These are phyloP conservation scores for Platichthys stellatus DNA, from an alignment of 2,113 vertebrate species.

Conservation along the genomic window DNA sequence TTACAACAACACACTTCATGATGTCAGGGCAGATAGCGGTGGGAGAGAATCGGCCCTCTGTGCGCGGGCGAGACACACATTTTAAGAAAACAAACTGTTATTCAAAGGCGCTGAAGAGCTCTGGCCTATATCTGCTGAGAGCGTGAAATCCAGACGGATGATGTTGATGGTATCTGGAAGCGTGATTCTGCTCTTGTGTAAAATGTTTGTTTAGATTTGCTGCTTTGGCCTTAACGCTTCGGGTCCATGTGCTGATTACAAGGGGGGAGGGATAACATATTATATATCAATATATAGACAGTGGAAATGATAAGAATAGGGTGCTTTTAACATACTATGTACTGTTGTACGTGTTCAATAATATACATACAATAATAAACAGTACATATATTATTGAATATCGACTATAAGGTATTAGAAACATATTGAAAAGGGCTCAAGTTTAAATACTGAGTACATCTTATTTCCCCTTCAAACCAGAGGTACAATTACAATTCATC, in stretches of 20 bases:
- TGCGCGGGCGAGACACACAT: constrained; percentile 80
- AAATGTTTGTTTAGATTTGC: constrained; percentile 71
- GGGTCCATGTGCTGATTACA: constrained; percentile 23
- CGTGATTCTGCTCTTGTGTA: constrained; percentile 49
- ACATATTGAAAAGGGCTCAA: not conserved
- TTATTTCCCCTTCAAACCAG: not conserved
- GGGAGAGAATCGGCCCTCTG: constrained; percentile 84
- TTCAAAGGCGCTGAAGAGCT: constrained; percentile 86
- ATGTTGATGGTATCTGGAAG: constrained; percentile 71
- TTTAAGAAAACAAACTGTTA: constrained; percentile 95
- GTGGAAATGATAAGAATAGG: not conserved
- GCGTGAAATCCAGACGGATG: constrained; percentile 79
- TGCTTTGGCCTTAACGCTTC: constrained; percentile 32
- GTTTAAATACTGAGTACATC: not conserved
- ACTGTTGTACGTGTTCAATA: too few relatives aligned
- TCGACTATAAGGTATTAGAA: too few relatives aligned
- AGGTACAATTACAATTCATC: not conserved
- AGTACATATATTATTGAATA: too few relatives aligned
- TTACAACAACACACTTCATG: constrained; percentile 87
- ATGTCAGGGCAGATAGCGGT: constrained; percentile 81
- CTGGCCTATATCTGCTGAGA: constrained; percentile 78
- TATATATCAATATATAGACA: not conserved
- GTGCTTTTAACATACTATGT: too few relatives aligned
- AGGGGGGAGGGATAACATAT: not conserved
- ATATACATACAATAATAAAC: too few relatives aligned